These are phyloP conservation scores for Bombus huntii DNA, from an alignment of 1,140 invertebrate genomes.

Conservation along the genomic window DNA sequence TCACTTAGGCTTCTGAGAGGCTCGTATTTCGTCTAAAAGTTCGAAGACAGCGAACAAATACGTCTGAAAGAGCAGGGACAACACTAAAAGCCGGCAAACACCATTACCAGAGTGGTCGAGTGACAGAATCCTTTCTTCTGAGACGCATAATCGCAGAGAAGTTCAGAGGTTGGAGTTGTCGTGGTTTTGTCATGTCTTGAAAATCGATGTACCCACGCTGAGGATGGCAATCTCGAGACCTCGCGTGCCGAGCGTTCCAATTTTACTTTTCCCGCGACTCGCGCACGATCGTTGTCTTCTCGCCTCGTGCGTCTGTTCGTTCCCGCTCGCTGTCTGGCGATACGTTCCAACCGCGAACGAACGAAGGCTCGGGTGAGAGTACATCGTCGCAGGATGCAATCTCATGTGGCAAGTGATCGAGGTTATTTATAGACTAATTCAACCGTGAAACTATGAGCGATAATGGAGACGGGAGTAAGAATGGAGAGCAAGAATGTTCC, in stretches of 20 bases:
- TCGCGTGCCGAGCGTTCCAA: slow-evolving; percentile 64
- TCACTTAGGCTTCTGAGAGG: no score
- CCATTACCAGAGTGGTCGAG: not conserved
- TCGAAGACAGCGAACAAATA: not conserved
- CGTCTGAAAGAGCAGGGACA: not conserved
- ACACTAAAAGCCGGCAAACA: not conserved
- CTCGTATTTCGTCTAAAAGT: not conserved
- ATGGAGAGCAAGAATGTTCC: not conserved
- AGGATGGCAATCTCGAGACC: slow-evolving; percentile 50
- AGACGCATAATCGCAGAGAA: no score
- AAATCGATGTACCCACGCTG: slow-evolving; percentile 37
- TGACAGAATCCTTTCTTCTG: not conserved
- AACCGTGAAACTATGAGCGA: slow-evolving; percentile 43
- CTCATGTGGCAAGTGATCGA: slow-evolving; percentile 10
- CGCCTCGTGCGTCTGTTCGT: not conserved
- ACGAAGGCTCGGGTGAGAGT: slow-evolving; percentile 3
- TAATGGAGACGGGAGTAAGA: slow-evolving; percentile 29
- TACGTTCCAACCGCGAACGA: not conserved
- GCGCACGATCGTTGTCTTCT: slow-evolving; percentile 1
- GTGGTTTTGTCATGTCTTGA: not conserved
- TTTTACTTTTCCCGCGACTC: slow-evolving; percentile 62
- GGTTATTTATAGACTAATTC: slow-evolving; percentile 35
- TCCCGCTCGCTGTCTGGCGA: slow-evolving; percentile 5
- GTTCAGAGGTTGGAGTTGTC: slow-evolving; percentile 23
- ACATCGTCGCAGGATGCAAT: not conserved